Percentiles rank a stretch among this genome's conserved stretches.
These are phyloP conservation scores for Chauna torquata DNA, from an alignment of 2,113 vertebrate genomes.

Conservation along the genomic window DNA sequence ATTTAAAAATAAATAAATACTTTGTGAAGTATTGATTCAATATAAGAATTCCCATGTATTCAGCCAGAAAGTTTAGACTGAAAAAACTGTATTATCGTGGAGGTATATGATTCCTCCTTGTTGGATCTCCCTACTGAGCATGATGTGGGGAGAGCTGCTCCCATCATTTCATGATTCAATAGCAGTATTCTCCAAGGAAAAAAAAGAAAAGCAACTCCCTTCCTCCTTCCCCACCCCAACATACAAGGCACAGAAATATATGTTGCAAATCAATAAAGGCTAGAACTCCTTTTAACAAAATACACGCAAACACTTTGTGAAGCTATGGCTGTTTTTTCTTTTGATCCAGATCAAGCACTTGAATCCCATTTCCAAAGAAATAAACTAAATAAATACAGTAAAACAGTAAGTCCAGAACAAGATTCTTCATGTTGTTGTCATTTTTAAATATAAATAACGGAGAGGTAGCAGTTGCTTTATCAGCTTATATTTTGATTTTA, in stretches of 20 bases:
- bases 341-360: neutral
- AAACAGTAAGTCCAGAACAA: slow-evolving; percentile 1
- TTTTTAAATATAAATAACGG: slow-evolving; percentile 22
- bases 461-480: neutral
- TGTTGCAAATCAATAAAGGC: neutral
- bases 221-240: neutral
- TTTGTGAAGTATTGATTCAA: neutral
- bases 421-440: neutral
- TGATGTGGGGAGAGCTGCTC: neutral
- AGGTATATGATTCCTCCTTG: neutral
- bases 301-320: neutral
- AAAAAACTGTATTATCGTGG: neutral
- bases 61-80: neutral
- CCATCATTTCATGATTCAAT: neutral
- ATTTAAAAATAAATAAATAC: neutral
- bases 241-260: neutral
- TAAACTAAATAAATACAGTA: neutral
- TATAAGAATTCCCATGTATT: neutral
- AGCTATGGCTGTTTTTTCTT: neutral
- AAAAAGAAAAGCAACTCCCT: neutral
- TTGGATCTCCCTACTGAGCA: neutral
- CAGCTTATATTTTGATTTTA: neutral
- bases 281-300: neutral
- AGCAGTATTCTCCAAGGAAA: neutral
- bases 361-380: neutral